Base-by-base conservation (phyloP, 1,140 invertebrate genomes). In the Leptinotarsa lineolata region DNA sequence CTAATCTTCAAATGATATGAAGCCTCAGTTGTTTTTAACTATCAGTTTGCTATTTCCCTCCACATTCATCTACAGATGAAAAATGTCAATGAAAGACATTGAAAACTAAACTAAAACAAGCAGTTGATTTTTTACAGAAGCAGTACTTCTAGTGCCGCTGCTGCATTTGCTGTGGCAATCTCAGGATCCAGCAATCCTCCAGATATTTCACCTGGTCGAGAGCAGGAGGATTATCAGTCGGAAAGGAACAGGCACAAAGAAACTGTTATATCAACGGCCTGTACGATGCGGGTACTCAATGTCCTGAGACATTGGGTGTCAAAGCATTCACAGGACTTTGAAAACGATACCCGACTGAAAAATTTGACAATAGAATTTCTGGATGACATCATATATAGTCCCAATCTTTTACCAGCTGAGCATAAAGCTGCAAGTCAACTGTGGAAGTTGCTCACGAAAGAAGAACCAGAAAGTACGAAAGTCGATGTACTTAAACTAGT, bases 281-380 rank as follows among this genome's bases (percentile, higher is more conserved):
- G 95, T 24, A 97, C 95, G 0, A 97, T 97, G 95, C 85, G 96
- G 77, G 95, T 97, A 0, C 86, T 98, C 0, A 96, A 95, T 84
- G 95, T 97, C 1, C 85, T 97, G 16, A 89, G 94, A 68, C 90
- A 91, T 77, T 91, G 90, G 90, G 87, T 91, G 8, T 91, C 90
- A 0, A 91, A 91, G 78, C 90, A 91, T 78, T 87, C 89, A 0
- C 89, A 95, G 85, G 94, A 96, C 83, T 97, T 97, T 86, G 93
- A 95, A 85, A 89, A 89, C 22, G 93, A 96, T 81, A 86, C 88
- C 13, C 88, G 89, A 71, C 85, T 97, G 30, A 91, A 94, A 68
- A 89, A 89, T 39, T 84, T 94, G 76, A 94, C 95, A 0, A 93
- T 94, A 70, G 92, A 95, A 77, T 95, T 97, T 83, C 85, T 97